Base-by-base conservation (phyloP, 2,797 vertebrate genomes). In the Dendrocincla tyrannina region DNA sequence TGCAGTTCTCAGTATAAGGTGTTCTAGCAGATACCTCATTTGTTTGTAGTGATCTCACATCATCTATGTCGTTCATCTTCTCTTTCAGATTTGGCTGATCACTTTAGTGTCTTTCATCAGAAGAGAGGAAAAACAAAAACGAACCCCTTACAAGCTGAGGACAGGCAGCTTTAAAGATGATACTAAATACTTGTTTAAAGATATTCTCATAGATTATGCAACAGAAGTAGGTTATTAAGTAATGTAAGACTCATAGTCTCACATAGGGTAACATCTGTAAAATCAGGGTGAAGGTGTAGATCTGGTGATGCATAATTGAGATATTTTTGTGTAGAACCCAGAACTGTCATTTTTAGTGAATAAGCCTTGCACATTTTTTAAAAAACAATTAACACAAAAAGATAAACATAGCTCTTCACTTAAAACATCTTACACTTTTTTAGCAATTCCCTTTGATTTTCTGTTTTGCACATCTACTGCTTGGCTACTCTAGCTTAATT, bases 381-480 rank as follows among this genome's bases (percentile, higher is more conserved):
- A 20, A 55, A 79, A 87, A 35, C 30, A 46, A 27, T 67, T 80
- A 76, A 81, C 22, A 66, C 24, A 39, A 60, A 50, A 75, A 17
- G 59, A 30, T 67, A 78, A 83, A 66, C 24, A 32, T 5, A 79
- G 58, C 70, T 32, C 58, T 95, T 85, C 62, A 70, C n/a, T 91
- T 95, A 67, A 88, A 92, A 58, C 17, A 69, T 19, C 44, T 70
- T 64, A 44, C 4, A 27, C 10, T 76, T 95, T 84, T 95, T 73
- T 46, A 87, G 30, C 24, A 91, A 22, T 81, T 89, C 42, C n/a
- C 11, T 93, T 96, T 88, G 50, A 50, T 94, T 93, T 93, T 16
- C 13, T 80, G 35, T 59, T 91, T 93, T 86, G 3, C 56, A 18
- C 17, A 42, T 73, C 69, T 91, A 73, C 60, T 86, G 64, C 39